These are phyloP conservation scores for Conomelus anceps DNA, from an alignment of 2,888 invertebrate species.

Conservation along the genomic window DNA sequence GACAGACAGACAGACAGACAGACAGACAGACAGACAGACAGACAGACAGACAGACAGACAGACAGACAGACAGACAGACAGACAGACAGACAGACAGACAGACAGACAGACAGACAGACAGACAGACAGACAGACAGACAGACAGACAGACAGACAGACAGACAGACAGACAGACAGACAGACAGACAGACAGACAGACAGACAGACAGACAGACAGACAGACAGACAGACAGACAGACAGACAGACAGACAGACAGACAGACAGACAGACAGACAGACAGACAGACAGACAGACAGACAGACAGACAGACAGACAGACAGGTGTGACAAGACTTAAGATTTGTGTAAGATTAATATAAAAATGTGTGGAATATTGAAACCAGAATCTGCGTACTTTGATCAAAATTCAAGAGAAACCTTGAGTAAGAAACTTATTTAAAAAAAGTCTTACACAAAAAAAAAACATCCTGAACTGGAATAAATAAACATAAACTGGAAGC, in stretches of 20 bases:
- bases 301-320: too few relatives aligned
- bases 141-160: slow-evolving; percentile 2
- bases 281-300: slow-evolving; percentile 30
- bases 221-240: slow-evolving; percentile 27
- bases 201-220: slow-evolving; percentile 25
- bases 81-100: slow-evolving; percentile 24
- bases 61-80: slow-evolving; percentile 25
- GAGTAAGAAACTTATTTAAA: too few relatives aligned
- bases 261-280: slow-evolving; percentile 30
- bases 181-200: slow-evolving; percentile 12
- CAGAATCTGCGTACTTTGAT: too few relatives aligned
- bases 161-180: slow-evolving; percentile 2
- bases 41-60: slow-evolving; percentile 24
- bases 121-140: slow-evolving; percentile 1
- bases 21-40: slow-evolving; percentile 25
- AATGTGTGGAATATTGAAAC: too few relatives aligned
- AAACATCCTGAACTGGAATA: too few relatives aligned
- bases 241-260: slow-evolving; percentile 29
- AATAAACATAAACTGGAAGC: too few relatives aligned
- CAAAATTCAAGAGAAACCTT: too few relatives aligned
- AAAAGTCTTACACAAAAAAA: too few relatives aligned
- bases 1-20: slow-evolving; percentile 24
- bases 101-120: slow-evolving; percentile 2
- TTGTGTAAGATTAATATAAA: too few relatives aligned
- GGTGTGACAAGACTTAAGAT: too few relatives aligned